Base-by-base conservation (phyloP, 2,888 invertebrate species). In the Lithophane semibrunnea region DNA sequence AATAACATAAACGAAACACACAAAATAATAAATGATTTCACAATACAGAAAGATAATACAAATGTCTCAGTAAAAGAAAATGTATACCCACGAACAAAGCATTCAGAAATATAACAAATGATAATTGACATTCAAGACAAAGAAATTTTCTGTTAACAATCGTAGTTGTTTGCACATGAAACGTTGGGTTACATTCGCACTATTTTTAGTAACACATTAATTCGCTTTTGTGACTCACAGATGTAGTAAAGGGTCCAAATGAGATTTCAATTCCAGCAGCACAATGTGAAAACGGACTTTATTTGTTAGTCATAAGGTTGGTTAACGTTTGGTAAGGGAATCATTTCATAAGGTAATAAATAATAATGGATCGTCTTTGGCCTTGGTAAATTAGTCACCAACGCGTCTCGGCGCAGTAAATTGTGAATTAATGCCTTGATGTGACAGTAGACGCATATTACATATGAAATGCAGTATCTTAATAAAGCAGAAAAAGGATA, bases 361-460 rank as follows among this genome's bases (percentile, higher is more conserved):
- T 96, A 95, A 96, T 95, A 95, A 95, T 95, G 95, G 95, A 93
- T 94, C 94, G 93, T 94, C 94, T 92, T 90, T 92, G 95, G 94
- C 96, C 96, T 96, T 96, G 95, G 93, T 89, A 94, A 94, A 94
- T 96, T 96, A 96, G 95, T 96, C 95, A 95, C 82, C 87, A 80
- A 75, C 88, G 79, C 84, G 89, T 86, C 84, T 85, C 84, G 83
- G 77, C 83, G 88, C 90, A 90, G 87, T 91, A 91, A 91, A 92
- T 93, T 91, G 91, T 91, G 90, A 92, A 91, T 93, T 92, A 93
- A 92, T 92, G 92, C 88, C 79, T 70, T 75, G 70, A 80, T 86
- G 88, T 89, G 91, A 91, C 92, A 91, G 89, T 86, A 86, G 89
- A 86, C 80, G 74, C 86, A 69, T 85, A 86, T 88, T 86, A 87